These are phyloP conservation scores for Rhyacichthys aspro DNA, from an alignment of 2,797 vertebrate species.

Conservation along the genomic window DNA sequence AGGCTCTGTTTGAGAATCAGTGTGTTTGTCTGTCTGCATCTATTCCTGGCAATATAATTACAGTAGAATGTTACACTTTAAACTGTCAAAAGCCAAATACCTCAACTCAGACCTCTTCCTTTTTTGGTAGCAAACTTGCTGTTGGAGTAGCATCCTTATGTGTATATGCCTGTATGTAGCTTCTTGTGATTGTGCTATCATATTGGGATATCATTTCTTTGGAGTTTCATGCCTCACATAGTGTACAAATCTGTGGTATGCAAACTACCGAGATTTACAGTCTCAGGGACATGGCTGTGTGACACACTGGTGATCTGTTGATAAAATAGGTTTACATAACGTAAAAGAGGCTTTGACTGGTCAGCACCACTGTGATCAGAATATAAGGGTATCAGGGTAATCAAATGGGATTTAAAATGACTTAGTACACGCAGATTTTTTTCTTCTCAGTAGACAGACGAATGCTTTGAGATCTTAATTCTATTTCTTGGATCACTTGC, in stretches of 20 bases:
- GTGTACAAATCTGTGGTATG: constrained; percentile 30
- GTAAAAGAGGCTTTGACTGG: neutral
- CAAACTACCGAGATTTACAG: constrained; percentile 23
- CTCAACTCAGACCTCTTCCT: neutral
- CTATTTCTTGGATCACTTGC: no score
- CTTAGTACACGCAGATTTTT: no score
- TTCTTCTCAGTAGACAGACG: no score
- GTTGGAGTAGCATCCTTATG: constrained; percentile 3
- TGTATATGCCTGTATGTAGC: neutral
- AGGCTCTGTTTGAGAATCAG: constrained; percentile 12
- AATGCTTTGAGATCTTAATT: no score
- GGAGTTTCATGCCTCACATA: neutral
- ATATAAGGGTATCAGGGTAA: no score
- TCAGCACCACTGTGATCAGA: neutral
- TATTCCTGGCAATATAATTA: constrained; percentile 20
- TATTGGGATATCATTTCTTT: constrained; percentile 9
- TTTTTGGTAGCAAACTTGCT: constrained; percentile 1
- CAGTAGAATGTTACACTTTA: constrained; percentile 7
- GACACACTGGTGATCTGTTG: constrained; percentile 27
- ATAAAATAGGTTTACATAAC: constrained; percentile 36
- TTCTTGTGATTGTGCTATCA: constrained; percentile 5
- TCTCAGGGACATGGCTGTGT: constrained; percentile 14
- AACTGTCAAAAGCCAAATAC: neutral
- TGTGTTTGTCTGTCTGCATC: constrained; percentile 23
- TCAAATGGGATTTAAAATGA: no score